Evolutionary conservation across 2,888 invertebrate genomes (phyloP), one percentile per base, ranked within the genome.

Genomic region (Dyspetes luteomarginatus): DNA sequence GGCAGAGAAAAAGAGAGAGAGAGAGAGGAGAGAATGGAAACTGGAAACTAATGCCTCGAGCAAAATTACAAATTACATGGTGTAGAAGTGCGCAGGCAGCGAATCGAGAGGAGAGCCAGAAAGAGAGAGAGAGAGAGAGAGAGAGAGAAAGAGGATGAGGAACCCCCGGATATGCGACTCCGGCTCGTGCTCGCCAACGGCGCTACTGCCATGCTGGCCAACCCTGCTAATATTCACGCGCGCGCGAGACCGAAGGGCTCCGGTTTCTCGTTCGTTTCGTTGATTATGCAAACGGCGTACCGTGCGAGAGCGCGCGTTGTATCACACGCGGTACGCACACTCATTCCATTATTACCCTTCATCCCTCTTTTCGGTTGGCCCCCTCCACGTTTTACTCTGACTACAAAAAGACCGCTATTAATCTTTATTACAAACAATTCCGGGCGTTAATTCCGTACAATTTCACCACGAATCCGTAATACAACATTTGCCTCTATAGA

Each of bases 221-320:
- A 36, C 36, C 36, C 36, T 17, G 17, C 74, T 74, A 55, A 56
- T 65, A 74, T 56, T 55, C 68, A 55, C 76, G 55, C 26, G 73
- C 68, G 65, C 76, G 58, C 26, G 73, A 83, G 64, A 83, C 83
- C 76, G 75, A 84, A 86, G 85, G 84, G 62, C 82, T 76, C 79
- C n/a, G n/a, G 83, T 67, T 74, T 72, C 76, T 83, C 82, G 86
- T 86, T 87, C 87, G 87, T 87, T 86, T 84, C 88, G 88, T 87
- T 88, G 88, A 88, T 88, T 88, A 89, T 89, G 89, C 88, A 89
- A 88, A 88, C 88, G 86, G 84, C 87, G 85, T 85, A 86, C 84
- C 83, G 81, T 78, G 60, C 69, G 24, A 45, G 19, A 7, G 19
- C 52, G 45, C 67, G 48, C 45, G 50, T 55, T 58, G 72, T 82